Base-by-base conservation (phyloP, 2,113 vertebrate species). In the Tapirus terrestris region DNA sequence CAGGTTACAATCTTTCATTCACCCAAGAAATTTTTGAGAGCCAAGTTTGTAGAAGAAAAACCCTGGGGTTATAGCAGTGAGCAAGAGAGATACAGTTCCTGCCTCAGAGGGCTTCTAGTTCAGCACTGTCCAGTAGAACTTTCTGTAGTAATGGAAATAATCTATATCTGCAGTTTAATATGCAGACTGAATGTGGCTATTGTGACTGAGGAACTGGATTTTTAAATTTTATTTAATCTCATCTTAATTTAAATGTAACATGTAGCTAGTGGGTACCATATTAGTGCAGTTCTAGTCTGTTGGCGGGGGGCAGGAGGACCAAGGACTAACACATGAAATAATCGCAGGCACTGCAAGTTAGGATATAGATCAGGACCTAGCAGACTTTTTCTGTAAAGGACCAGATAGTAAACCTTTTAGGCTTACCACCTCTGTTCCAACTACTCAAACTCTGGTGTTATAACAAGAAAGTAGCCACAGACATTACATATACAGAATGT, bases 401-500 rank as follows among this genome's bases (percentile, higher is more conserved):
- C n/a, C 73, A 70, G 51, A 68, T 0, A 36, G 67, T 23, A 79
- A 33, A 11, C 21, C 60, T 72, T 70, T 51, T 48, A 87, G 60
- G 33, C 77, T 27, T 36, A 29, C 29, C 3, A 2, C 5, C 25
- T 77, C 43, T 21, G 4, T 88, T 56, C 43, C 53, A 60, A 3
- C 20, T 8, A 11, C 39, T 58, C 29, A 53, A 0, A 13, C 56
- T 58, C 25, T 45, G 33, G 29, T 33, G 20, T 8, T 31, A 16
- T 20, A 27, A n/a, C 18, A 58, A 2, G 45, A 23, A 70, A 27
- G 36, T 51, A 48, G 23, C 73, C 39, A 5, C 0, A 9, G 48
- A 45, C 1, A 20, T 13, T 43, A 61, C 39, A 5, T 1, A 9
- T 39, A 39, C 1, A 16, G 17, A n/a, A 51, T 3, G 9, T n/a